Base-by-base conservation (phyloP, 2,888 invertebrate genomes). In the Hymenopus coronatus region DNA sequence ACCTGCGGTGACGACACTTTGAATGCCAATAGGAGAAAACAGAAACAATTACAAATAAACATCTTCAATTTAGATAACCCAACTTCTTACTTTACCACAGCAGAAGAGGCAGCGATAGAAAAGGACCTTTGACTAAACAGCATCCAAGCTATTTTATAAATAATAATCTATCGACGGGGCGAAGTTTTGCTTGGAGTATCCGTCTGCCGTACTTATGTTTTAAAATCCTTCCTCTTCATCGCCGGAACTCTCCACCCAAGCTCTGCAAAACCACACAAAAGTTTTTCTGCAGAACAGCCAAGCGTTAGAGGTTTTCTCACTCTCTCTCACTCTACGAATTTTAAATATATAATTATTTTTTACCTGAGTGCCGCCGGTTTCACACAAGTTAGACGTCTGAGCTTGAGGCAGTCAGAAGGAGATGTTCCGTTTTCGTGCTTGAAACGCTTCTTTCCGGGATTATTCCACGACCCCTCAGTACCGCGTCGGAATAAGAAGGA, bases 381-480 rank as follows among this genome's bases (percentile, higher is more conserved):
- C 54, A 70, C 54, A 70, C 54, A 70, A 70, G 54, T 70, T 70
- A 70, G 54, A 70, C 54, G 54, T 70, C 54, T 70, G 54, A 70
- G 54, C 54, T 70, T 70, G 54, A 70, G 54, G 54, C 54, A 70
- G 54, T 20, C 54, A 70, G 54, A 70, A 70, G 54, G 54, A 70
- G 54, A 70, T 70, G 54, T 70, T 70, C 54, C 54, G 54, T 70
- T 70, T 70, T 70, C 54, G 54, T 70, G 54, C 54, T 70, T 70
- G 54, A 25, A 70, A 70, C 90, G 88, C 89, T 88, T 90, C 89
- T 89, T 90, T 90, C 89, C 90, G 89, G 89, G 89, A 89, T 90
- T 90, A 89, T 33, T 82, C 89, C 46, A 81, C 85, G 46, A 30
- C 27, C 88, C 30, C 83, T 81, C 88, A 54, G 84, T 20, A 54